Conservation (phyloP, 2,113 vertebrate genomes). For the Macquaria australasica region DNA sequence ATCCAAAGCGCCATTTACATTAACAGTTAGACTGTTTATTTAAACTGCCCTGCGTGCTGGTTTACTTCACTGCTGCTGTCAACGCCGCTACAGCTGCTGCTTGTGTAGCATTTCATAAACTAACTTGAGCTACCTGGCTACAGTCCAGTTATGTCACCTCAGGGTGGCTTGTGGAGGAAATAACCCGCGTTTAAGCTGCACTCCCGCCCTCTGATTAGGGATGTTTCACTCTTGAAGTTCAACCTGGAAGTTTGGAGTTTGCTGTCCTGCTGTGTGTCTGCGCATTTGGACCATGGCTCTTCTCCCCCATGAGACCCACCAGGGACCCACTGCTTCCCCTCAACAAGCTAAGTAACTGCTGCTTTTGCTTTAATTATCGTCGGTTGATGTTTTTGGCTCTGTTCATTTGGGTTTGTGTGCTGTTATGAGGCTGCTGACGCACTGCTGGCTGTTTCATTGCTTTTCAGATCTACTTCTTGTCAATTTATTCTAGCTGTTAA, state of each 20-base stretch:
- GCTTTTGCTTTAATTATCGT: not conserved
- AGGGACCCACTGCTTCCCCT: not conserved
- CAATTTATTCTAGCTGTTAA: slow-evolving; percentile 9
- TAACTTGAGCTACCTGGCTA: not conserved
- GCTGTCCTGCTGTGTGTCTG: not conserved
- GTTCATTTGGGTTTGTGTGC: not conserved
- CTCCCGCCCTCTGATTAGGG: not conserved
- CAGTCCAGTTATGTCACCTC: not conserved
- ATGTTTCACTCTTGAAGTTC: not conserved
- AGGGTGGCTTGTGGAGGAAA: not conserved
- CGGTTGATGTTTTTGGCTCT: not conserved
- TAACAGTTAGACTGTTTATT: not conserved
- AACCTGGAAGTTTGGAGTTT: not conserved
- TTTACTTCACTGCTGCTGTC: not conserved
- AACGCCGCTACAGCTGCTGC: not conserved
- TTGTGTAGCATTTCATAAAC: not conserved
- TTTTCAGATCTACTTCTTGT: slow-evolving; percentile 16
- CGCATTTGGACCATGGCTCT: not conserved
- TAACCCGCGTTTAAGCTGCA: too few species aligned
- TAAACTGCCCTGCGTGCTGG: not conserved
- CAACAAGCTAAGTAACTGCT: not conserved
- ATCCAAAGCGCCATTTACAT: not conserved
- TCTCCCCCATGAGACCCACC: not conserved
- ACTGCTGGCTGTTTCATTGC: slow-evolving; percentile 1
- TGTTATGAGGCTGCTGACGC: not conserved